Evolutionary conservation across 2,113 vertebrate genomes (phyloP).

Genomic region (Planiliza haematocheilus): DNA sequence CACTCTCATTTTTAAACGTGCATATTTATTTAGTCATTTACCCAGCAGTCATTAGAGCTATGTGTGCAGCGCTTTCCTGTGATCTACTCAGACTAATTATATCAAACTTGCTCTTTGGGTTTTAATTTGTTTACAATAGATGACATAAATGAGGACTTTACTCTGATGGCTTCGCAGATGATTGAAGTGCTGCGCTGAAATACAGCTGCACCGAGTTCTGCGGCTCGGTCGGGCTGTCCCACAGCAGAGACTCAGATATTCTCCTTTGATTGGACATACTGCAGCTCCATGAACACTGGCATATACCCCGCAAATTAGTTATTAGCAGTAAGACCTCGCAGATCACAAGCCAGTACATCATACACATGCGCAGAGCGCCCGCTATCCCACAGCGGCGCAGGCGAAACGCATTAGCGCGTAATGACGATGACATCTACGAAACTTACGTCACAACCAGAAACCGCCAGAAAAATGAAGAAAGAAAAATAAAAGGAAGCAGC

Average conservation of each 20-base stretch:
- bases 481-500: neutral
- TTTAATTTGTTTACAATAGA: constrained; percentile 77
- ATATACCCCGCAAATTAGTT: neutral
- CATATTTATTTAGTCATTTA: constrained; percentile 81
- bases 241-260: constrained; percentile 11
- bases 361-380: neutral
- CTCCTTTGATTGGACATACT: constrained; percentile 26
- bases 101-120: constrained; percentile 73
- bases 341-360: neutral
- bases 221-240: constrained; percentile 17
- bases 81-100: constrained; percentile 75
- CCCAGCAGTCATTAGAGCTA: constrained; percentile 73
- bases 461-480: constrained; percentile 1
- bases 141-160: constrained; percentile 59
- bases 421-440: neutral
- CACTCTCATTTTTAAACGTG: constrained; percentile 75
- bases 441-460: neutral
- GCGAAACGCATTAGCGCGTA: neutral
- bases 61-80: constrained; percentile 58
- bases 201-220: constrained; percentile 39
- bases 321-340: neutral
- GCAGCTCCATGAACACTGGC: constrained; percentile 29
- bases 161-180: constrained; percentile 56
- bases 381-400: neutral
- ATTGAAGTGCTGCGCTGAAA: constrained; percentile 58